phyloP scores from a whole-genome alignment of 2,797 vertebrate genomes.

The Squalus acanthias region DNA sequence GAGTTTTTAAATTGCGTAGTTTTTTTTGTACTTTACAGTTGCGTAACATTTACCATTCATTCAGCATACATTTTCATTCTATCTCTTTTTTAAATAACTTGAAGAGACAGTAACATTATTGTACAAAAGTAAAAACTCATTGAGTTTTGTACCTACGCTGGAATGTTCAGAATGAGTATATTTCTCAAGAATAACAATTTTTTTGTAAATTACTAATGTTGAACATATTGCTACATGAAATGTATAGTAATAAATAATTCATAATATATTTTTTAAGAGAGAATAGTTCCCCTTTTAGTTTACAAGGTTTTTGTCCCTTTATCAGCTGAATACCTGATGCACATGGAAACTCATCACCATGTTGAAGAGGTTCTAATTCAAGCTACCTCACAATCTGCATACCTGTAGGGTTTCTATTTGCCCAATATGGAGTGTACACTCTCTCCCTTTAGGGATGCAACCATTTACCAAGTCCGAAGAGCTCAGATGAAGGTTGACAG shows the following conservation, averaged over 20 bases:
- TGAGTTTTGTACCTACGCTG: neutral
- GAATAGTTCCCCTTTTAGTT: neutral
- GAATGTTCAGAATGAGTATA: neutral
- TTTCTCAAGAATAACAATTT: neutral
- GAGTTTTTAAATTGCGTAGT: neutral
- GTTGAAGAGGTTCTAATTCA: neutral
- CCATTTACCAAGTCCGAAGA: neutral
- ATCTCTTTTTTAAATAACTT: neutral
- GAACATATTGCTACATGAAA: neutral
- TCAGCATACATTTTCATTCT: neutral
- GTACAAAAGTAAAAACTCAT: neutral
- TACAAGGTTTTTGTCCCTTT: neutral
- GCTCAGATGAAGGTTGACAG: neutral
- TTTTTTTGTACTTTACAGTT: neutral
- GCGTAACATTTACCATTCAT: neutral
- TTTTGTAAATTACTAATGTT: neutral
- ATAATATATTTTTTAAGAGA: neutral
- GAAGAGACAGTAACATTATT: neutral
- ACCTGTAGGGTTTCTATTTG: neutral
- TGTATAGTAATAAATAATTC: neutral
- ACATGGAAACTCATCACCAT: neutral
- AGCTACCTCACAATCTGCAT: neutral
- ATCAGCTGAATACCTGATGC: neutral
- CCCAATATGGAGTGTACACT: neutral
- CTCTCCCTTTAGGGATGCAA: neutral